Evolutionary conservation across 2,113 vertebrate species (phyloP), one percentile per base, ranked within the genome.

Genomic region (Xiphorhynchus elegans): DNA sequence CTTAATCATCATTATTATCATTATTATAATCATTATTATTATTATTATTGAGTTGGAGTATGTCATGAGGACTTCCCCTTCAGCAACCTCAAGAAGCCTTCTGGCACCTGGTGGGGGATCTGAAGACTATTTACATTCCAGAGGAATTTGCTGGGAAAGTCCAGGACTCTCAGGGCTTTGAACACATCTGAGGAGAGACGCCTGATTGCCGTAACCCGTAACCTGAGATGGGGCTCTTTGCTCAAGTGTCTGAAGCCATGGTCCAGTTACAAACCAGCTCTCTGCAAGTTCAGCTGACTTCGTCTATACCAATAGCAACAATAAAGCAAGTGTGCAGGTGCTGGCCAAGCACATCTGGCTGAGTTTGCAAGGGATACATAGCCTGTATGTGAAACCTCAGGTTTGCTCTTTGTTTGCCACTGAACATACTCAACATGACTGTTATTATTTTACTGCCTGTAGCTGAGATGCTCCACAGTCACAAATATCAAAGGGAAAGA

Each of bases 91-190:
- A 95, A 96, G 91, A 97, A 97, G 90, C 92, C 91, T 77, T 35
- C 76, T 93, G 96, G 96, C 95, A 97, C 95, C 91, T 96, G 94
- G 50, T 87, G 44, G 25, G 35, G 53, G 53, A 96, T 94, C 84
- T 97, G 96, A 96, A 97, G 96, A 84, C 82, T 97, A 85, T 98
- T 98, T 98, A 96, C 97, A 97, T 98, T 98, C 97, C 97, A 96
- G 42, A 94, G 96, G 97, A 98, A 98, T 97, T 92, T 96, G 79
- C 96, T 97, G 98, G 97, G 97, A 97, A 98, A 97, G 95, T 98
- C 97, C 97, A 97, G 97, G 96, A 96, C 82, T 96, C 93, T 96
- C 72, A 24, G 67, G 78, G 74, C 95, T 98, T 96, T 95, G 93
- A 96, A 97, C 96, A 93, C 73, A 89, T 97, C 95, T 96, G 87